These are phyloP conservation scores for Tupaia chinensis DNA, from an alignment of 2,113 vertebrate species.

Conservation along the genomic window DNA sequence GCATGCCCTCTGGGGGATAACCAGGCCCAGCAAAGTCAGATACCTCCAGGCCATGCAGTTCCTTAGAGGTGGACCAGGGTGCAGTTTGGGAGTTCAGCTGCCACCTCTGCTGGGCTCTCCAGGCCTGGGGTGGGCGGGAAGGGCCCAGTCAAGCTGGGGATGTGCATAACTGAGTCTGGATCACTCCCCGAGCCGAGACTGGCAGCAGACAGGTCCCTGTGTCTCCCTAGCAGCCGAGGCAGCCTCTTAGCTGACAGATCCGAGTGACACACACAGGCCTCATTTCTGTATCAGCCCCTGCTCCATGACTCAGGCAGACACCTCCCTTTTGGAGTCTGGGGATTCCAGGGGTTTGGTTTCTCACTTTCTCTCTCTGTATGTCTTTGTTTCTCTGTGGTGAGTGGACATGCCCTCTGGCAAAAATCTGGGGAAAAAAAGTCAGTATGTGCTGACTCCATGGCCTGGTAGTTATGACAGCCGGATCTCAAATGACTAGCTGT, in stretches of 20 bases:
- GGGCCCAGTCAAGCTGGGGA: background rate
- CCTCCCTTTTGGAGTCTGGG: background rate
- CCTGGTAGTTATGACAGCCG: no score
- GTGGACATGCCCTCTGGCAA: no score
- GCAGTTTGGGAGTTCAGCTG: background rate
- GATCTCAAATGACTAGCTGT: no score
- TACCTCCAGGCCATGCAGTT: background rate
- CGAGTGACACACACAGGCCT: background rate
- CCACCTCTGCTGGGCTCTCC: no score
- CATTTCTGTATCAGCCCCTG: background rate
- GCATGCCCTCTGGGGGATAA: background rate
- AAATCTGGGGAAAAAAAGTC: no score
- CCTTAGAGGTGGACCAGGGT: background rate
- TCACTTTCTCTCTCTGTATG: no score
- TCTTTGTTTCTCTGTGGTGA: no score
- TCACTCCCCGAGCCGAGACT: background rate
- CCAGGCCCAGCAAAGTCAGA: background rate
- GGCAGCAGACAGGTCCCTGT: background rate
- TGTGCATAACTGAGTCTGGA: background rate
- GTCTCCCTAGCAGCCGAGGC: background rate
- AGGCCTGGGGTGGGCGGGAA: background rate
- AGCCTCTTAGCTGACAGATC: background rate
- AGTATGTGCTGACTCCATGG: no score
- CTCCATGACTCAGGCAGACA: background rate
- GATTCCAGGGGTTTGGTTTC: background rate